phyloP scores from a whole-genome alignment of 2,797 vertebrate species.

The Acomys russatus region DNA sequence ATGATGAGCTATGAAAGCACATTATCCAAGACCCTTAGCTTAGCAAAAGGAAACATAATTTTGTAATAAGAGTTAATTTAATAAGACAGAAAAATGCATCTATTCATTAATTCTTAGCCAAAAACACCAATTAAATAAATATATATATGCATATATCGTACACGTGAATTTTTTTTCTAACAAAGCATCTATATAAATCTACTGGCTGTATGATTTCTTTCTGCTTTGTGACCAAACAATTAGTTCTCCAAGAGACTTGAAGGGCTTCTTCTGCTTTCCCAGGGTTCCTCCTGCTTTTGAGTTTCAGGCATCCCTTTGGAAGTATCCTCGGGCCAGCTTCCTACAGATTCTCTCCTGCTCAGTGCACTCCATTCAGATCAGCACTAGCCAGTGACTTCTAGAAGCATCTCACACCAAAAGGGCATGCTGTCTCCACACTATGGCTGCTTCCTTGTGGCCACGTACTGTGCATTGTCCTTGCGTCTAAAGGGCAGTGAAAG shows the following conservation, averaged over 20 bases:
- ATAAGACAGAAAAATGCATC: neutral
- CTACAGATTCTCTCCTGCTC: accelerated
- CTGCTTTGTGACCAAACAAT: neutral
- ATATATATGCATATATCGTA: neutral
- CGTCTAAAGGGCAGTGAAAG: neutral
- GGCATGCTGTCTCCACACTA: neutral
- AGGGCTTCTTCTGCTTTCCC: neutral
- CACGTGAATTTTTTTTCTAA: neutral
- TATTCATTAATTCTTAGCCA: neutral
- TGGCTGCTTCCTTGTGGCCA: neutral
- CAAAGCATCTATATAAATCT: neutral
- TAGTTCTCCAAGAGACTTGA: neutral
- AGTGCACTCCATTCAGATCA: neutral
- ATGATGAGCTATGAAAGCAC: neutral
- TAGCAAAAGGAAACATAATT: neutral
- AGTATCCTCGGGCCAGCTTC: too few relatives aligned
- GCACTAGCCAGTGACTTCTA: neutral
- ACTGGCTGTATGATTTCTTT: neutral
- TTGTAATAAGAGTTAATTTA: neutral
- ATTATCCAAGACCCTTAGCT: neutral
- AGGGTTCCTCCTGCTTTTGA: neutral
- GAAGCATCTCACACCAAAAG: neutral
- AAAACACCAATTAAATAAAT: neutral
- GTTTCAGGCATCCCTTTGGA: neutral
- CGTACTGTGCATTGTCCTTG: neutral